These are phyloP conservation scores for Leucosticte australis DNA, from an alignment of 2,113 vertebrate species.

Conservation along the genomic window DNA sequence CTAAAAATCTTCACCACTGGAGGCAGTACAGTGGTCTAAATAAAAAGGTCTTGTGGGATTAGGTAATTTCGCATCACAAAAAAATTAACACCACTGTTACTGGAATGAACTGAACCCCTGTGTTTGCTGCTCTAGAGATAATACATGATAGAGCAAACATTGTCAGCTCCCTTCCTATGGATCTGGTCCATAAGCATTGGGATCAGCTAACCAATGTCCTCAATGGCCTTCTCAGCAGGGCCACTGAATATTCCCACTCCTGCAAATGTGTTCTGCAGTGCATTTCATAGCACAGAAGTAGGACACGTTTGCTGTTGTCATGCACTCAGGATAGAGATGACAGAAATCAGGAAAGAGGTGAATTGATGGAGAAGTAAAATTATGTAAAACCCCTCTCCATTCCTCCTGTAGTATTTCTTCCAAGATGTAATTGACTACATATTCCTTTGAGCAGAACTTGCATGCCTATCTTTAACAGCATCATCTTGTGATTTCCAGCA, in stretches of 20 bases:
- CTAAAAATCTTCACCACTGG: background rate
- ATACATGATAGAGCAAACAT: background rate
- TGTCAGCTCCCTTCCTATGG: background rate
- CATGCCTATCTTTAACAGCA: constrained; percentile 26
- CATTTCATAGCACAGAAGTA: background rate
- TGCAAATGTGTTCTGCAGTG: background rate
- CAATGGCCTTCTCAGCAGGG: background rate
- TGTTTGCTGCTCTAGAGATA: background rate
- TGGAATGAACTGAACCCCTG: background rate
- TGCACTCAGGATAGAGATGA: background rate
- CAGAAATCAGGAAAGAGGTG: background rate
- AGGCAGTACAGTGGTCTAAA: background rate
- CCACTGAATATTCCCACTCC: background rate
- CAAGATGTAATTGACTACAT: background rate
- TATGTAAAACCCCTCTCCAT: background rate
- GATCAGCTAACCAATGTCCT: accelerated
- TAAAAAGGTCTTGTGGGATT: background rate
- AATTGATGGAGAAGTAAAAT: background rate
- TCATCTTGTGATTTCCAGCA: constrained; percentile 19
- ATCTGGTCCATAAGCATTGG: accelerated
- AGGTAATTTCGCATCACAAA: background rate
- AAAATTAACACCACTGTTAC: background rate
- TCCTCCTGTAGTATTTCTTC: background rate
- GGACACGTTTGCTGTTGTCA: accelerated
- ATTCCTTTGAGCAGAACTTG: background rate